Percentiles rank a stretch among this genome's conserved stretches.
Evolutionary conservation across 2,888 invertebrate genomes (phyloP).

Genomic region (Agrotis clavis): DNA sequence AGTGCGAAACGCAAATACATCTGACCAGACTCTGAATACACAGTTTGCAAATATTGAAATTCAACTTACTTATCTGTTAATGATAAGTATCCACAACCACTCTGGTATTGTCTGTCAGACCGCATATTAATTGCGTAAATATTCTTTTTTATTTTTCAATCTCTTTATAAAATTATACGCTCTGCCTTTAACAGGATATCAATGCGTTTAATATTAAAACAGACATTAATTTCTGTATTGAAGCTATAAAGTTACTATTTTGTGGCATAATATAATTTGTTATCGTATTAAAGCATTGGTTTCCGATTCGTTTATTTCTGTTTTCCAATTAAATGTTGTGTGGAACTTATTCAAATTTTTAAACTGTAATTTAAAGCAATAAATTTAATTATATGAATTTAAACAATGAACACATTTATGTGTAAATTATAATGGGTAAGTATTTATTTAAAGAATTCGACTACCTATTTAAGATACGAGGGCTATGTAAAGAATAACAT

Average conservation of each 20-base stretch:
- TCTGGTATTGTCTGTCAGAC: too few relatives aligned
- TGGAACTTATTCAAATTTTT: constrained; percentile 13
- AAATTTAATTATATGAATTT: not conserved
- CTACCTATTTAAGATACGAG: too few relatives aligned
- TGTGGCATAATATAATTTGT: constrained; percentile 4
- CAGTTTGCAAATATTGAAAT: too few relatives aligned
- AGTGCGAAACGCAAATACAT: too few relatives aligned
- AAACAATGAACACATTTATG: not conserved
- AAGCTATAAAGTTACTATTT: not conserved
- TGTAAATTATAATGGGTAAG: not conserved
- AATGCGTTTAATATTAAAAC: constrained; percentile 10
- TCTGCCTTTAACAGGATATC: constrained; percentile 23
- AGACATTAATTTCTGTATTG: not conserved
- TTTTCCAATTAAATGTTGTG: constrained; percentile 49
- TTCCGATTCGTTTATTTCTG: constrained; percentile 33
- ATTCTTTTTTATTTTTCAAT: not conserved
- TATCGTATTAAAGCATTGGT: constrained; percentile 32
- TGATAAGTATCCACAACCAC: too few relatives aligned
- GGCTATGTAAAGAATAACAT: too few relatives aligned
- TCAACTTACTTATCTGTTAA: too few relatives aligned
- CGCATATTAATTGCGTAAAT: too few relatives aligned
- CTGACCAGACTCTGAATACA: too few relatives aligned
- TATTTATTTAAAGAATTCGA: not conserved
- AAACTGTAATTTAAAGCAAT: constrained; percentile 1
- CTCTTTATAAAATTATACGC: constrained; percentile 33